phyloP scores from a whole-genome alignment of 2,888 invertebrate genomes.

The Argyresthia albistria region DNA sequence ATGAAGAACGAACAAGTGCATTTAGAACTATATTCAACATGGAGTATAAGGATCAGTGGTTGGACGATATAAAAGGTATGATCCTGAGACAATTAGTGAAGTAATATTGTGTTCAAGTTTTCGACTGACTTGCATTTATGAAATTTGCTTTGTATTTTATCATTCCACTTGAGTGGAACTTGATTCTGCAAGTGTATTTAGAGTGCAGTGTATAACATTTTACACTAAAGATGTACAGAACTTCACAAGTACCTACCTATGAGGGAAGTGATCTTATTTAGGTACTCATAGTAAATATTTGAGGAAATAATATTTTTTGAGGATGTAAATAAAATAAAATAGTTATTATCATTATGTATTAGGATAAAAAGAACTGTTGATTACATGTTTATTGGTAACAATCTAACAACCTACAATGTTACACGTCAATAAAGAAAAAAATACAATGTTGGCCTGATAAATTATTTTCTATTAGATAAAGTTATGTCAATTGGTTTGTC shows the following conservation, averaged over 20 bases:
- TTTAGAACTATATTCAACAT: slow-evolving; percentile 62
- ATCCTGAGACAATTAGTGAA: slow-evolving; percentile 48
- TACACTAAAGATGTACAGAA: too few relatives aligned
- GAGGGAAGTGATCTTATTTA: not conserved
- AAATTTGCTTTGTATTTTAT: not conserved
- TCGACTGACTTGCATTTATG: not conserved
- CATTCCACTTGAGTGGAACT: not conserved
- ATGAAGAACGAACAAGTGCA: slow-evolving; percentile 47
- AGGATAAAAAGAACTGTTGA: too few relatives aligned
- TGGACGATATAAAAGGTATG: slow-evolving; percentile 68
- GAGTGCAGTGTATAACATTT: too few relatives aligned
- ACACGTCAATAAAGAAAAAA: not conserved
- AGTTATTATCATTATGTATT: not conserved
- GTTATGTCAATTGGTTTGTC: slow-evolving; percentile 53
- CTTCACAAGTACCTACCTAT: not conserved
- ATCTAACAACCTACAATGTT: too few relatives aligned
- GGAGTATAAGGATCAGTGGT: slow-evolving; percentile 66
- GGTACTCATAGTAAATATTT: too few relatives aligned
- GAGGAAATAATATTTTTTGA: too few relatives aligned
- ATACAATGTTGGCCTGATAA: too few relatives aligned
- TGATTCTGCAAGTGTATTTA: too few relatives aligned
- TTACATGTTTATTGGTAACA: too few relatives aligned
- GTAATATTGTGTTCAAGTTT: slow-evolving; percentile 6
- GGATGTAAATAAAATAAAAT: not conserved
- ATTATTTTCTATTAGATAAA: slow-evolving; percentile 12